Evolutionary conservation across 2,888 invertebrate species (phyloP).

Genomic region (Alloscopus bannaensis): DNA sequence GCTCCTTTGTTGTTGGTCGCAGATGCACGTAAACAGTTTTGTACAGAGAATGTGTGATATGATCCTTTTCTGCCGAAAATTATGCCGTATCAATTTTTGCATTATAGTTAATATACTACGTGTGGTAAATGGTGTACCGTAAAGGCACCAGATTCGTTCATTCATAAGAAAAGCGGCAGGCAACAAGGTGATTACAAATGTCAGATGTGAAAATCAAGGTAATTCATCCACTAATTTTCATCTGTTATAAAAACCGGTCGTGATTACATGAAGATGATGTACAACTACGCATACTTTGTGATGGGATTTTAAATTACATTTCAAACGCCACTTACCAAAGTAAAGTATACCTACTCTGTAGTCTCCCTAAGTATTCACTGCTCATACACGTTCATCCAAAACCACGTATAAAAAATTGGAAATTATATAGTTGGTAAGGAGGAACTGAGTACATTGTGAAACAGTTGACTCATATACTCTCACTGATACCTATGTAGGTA

Average conservation of each 20-base stretch:
- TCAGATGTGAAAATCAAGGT: constrained; percentile 31
- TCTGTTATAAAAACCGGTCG: constrained; percentile 37
- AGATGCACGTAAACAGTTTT: no score
- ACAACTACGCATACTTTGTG: not conserved
- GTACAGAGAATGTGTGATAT: not conserved
- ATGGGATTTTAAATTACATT: constrained; percentile 34
- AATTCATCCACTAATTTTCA: constrained; percentile 14
- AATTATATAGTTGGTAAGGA: no score
- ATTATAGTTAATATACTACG: no score
- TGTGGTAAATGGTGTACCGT: no score
- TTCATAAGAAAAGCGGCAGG: constrained; percentile 10
- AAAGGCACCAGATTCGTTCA: not conserved
- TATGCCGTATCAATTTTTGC: not conserved
- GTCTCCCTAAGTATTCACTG: no score
- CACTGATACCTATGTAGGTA: no score
- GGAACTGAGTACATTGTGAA: no score
- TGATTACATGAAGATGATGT: constrained; percentile 32
- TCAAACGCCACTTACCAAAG: constrained; percentile 18
- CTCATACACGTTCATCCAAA: no score
- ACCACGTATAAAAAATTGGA: no score
- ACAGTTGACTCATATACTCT: no score
- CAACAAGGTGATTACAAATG: constrained; percentile 34
- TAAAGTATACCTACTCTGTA: no score
- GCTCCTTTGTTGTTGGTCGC: no score
- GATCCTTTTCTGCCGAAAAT: not conserved